Evolutionary conservation across 1,140 invertebrate species (phyloP).

Genomic region (Adoxophyes honmai): DNA sequence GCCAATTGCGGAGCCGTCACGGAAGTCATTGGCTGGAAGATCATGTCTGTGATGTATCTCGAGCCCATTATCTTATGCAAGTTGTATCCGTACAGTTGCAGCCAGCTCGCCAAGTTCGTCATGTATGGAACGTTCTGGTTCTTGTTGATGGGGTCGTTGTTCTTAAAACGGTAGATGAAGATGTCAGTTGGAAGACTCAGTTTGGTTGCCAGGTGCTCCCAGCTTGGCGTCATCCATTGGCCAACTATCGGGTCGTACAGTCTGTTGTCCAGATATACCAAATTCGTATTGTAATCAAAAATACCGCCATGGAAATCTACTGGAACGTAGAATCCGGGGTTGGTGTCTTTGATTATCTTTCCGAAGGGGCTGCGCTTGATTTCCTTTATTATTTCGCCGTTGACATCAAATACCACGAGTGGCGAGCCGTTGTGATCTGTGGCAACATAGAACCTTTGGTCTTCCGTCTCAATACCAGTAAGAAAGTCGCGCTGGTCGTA

Average conservation of each 20-base stretch:
- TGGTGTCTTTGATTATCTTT: conserved; percentile 91
- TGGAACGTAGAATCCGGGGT: conserved; percentile 93
- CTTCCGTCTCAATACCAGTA: conserved; percentile 89
- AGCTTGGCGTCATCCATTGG: conserved; percentile 96
- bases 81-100: conserved; percentile 92
- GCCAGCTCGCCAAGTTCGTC: conserved; percentile 90
- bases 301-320: conserved; percentile 96
- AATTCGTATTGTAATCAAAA: conserved; percentile 88
- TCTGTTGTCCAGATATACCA: conserved; percentile 90
- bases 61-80: conserved; percentile 90
- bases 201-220: conserved; percentile 89
- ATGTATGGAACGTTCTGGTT: conserved; percentile 87
- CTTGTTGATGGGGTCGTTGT: conserved; percentile 94
- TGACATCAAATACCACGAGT: conserved; percentile 91
- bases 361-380: conserved; percentile 94
- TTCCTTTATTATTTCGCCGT: conserved; percentile 94
- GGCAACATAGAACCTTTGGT: conserved; percentile 92
- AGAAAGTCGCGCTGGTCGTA: conserved; percentile 92
- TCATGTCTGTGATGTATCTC: conserved; percentile 85
- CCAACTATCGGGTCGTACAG: conserved; percentile 95
- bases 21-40: conserved; percentile 86
- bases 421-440: conserved; percentile 96
- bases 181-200: conserved; percentile 91
- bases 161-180: conserved; percentile 93
- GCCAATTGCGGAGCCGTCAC: conserved; percentile 87